A percentile compares a stretch with the other conserved stretches of the same genome.
Conservation (phyloP, 2,888 invertebrate genomes). For the Tigriopus californicus region DNA sequence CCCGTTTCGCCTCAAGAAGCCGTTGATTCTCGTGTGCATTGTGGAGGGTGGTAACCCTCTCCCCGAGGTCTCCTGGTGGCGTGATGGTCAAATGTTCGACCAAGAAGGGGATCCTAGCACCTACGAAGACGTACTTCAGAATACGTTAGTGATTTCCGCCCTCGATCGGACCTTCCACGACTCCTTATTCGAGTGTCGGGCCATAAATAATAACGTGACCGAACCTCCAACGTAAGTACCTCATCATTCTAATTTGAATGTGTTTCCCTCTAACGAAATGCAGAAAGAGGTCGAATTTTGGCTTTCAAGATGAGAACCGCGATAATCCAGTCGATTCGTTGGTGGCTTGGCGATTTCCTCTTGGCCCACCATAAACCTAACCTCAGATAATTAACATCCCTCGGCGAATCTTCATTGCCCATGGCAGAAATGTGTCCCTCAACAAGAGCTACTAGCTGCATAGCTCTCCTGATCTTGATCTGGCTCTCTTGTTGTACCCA, state of each 20-base stretch:
- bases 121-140: slow-evolving; percentile 11
- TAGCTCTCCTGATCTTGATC: too few relatives aligned
- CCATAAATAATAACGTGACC: slow-evolving; percentile 12
- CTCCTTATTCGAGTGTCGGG: background rate
- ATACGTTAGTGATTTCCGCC: slow-evolving; percentile 1
- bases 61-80: slow-evolving; percentile 63
- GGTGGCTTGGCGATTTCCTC: too few relatives aligned
- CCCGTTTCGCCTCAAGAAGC: slow-evolving; percentile 2
- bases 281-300: background rate
- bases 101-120: slow-evolving; percentile 4
- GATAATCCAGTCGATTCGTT: too few relatives aligned
- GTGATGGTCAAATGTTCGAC: slow-evolving; percentile 43
- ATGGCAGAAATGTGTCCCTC: too few relatives aligned
- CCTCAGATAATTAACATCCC: too few relatives aligned
- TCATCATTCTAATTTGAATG: background rate
- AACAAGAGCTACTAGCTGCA: too few relatives aligned
- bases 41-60: slow-evolving; percentile 33
- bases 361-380: too few relatives aligned
- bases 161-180: slow-evolving; percentile 5
- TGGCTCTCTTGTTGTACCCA: too few relatives aligned
- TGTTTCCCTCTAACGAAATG: background rate
- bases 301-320: too few relatives aligned
- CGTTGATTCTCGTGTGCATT: slow-evolving; percentile 4
- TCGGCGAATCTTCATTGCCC: too few relatives aligned
- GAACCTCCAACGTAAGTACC: background rate